Evolutionary conservation across 2,888 invertebrate genomes (phyloP).

Genomic region (Oscheius sp.): DNA sequence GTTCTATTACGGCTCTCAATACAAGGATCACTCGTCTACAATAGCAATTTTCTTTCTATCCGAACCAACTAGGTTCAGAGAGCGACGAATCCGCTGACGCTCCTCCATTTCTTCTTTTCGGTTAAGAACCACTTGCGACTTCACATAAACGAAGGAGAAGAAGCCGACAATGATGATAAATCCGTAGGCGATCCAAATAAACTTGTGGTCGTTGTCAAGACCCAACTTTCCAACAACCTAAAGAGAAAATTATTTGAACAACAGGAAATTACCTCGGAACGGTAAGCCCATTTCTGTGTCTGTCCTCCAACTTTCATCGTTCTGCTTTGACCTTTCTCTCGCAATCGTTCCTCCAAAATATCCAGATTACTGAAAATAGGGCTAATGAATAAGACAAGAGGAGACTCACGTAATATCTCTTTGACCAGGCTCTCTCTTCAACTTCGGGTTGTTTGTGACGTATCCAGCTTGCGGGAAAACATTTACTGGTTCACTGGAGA

Average conservation of each 20-base stretch:
- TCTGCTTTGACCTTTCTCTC: conserved; percentile 40
- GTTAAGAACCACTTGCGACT: conserved; percentile 59
- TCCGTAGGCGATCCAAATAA: conserved; percentile 64
- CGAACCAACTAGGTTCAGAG: conserved; percentile 55
- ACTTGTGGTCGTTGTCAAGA: conserved; percentile 62
- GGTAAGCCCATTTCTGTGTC: conserved; percentile 62
- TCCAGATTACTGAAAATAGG: conserved; percentile 57
- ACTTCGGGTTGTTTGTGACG: conserved; percentile 45
- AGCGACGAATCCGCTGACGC: conserved; percentile 48
- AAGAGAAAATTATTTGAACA: conserved; percentile 3
- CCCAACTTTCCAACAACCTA: conserved; percentile 58
- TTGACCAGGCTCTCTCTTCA: conserved; percentile 47
- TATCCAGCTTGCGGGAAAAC: conserved; percentile 1
- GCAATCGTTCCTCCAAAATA: conserved; percentile 58
- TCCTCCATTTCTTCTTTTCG: conserved; percentile 66
- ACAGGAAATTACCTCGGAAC: conserved; percentile 54
- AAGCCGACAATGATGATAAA: conserved; percentile 65
- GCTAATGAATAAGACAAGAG: neutral
- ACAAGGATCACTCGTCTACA: conserved; percentile 40
- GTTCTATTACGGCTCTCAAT: neutral
- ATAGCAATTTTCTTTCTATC: conserved; percentile 59
- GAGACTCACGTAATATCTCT: conserved; percentile 55
- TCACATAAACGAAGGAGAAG: conserved; percentile 61
- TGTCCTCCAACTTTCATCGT: conserved; percentile 60
- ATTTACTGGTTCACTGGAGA: neutral